Percentiles rank a stretch among this genome's conserved stretches.
These are phyloP conservation scores for Eudyptes chrysolophus DNA, from an alignment of 2,113 vertebrate genomes.

Conservation along the genomic window DNA sequence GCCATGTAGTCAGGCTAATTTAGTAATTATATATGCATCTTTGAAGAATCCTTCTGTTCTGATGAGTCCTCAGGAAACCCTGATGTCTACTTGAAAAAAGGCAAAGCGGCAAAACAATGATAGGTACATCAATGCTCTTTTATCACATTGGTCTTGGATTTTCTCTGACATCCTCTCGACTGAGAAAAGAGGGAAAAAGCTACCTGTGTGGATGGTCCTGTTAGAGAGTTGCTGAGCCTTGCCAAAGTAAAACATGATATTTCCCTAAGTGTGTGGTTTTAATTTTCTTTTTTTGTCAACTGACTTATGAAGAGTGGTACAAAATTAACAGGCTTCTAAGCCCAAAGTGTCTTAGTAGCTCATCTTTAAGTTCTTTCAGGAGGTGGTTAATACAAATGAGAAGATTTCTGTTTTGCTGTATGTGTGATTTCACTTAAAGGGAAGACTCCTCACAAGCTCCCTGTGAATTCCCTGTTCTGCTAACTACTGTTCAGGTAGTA, in stretches of 20 bases:
- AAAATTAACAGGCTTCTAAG: background rate
- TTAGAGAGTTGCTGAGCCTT: background rate
- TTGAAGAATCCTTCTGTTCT: background rate
- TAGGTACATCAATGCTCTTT: rapidly evolving
- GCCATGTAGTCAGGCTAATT: background rate
- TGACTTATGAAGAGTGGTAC: background rate
- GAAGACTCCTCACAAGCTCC: background rate
- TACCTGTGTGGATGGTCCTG: background rate
- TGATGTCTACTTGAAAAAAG: background rate
- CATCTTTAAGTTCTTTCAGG: background rate
- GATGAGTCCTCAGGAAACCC: background rate
- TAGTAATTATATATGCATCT: background rate
- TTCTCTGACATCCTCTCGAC: background rate
- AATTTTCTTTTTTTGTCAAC: background rate
- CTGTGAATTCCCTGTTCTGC: background rate
- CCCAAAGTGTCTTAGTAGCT: background rate
- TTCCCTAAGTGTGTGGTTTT: background rate
- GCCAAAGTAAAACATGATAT: background rate
- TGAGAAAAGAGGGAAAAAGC: background rate
- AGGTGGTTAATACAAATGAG: background rate
- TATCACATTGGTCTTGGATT: background rate
- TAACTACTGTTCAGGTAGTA: background rate
- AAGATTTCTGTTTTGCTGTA: background rate
- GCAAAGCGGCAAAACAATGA: background rate
- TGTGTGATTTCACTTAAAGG: background rate